Evolutionary conservation across 2,113 vertebrate species (phyloP), one percentile per base, ranked within the genome.

Genomic region (Maylandia zebra): DNA sequence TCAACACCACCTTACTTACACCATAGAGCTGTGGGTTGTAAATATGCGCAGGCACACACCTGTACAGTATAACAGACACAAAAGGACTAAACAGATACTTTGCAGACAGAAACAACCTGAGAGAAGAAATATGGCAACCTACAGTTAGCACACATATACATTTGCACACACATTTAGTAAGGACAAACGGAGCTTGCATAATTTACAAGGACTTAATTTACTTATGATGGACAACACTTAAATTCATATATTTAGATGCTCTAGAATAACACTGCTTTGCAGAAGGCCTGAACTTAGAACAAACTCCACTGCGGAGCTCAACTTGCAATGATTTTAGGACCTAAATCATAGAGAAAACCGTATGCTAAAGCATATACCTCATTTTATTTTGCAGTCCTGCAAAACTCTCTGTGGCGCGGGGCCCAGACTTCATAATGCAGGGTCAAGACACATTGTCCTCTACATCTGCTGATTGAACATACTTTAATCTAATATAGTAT

Each of bases 401-500:
- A 59, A 90, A 92, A 88, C 2, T 14, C 82, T 91, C 56, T 52
- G 82, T 14, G 4, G 55, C 81, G 50, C 4, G 16, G 61, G 88
- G 59, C 56, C 79, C 78, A 82, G 55, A 85, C 86, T 92, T 92
- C 91, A 91, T 89, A 91, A 91, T 89, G 83, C 82, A 87, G 92
- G 90, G 89, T 94, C 84, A 88, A 91, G 83, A 81, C 87, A 82
- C 81, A 19, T 64, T 59, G 88, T 92, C 88, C 91, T 91, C 80
- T 85, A 83, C 76, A 76, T 71, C 61, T 92, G 93, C 93, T 94
- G 90, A 94, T 90, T 94, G 86, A 85, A 89, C 90, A 85, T 85
- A 89, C 87, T 93, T 86, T 88, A 86, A 83, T 85, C 88, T 93
- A 92, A 93, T 93, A 93, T 71, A 92, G 93, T 91, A 82, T 89